Evolutionary conservation across 2,888 invertebrate species (phyloP), one percentile per base, ranked within the genome.

Genomic region (Resseliella maxima): DNA sequence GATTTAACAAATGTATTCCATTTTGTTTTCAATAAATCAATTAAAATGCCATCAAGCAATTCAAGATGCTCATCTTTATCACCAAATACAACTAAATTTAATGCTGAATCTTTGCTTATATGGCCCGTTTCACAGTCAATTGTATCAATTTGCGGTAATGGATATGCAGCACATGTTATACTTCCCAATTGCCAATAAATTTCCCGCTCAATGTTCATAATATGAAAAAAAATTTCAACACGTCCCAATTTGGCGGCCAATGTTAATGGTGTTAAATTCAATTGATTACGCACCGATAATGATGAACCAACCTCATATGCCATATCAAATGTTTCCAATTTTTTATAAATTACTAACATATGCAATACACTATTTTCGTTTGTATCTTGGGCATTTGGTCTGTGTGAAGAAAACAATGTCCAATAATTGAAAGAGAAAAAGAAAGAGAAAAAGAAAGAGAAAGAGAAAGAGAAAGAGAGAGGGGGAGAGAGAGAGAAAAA

Each of bases 151-250:
- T 97, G 96, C 0, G 96, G 95, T 86, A 99, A 91, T 0, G 99
- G 99, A 91, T 99, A 99, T 0, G 99, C 99, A 0, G 99, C 98
- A 90, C 98, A 99, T 0, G 98, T 98, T 5, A 99, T 97, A 87
- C 97, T 96, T 90, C 97, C 98, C 88, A 98, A 96, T 90, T 98
- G 98, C 99, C 99, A 99, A 90, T 98, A 98, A 88, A 98, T 97
- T 92, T 99, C 98, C 45, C 99, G 92, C 90, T 98, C 98, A 87
- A 99, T 95, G 91, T 98, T 98, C 89, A 99, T 92, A 88, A 99
- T 98, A 89, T 99, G 98, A 89, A 98, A 98, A 91, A 99, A 99
- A 93, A 99, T 95, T 90, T 98, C 98, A 31, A 96, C 96, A 85
- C 96, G 93, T 0, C 97, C 99, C 88, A 99, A 91, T 91, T 97